A percentile compares a stretch with the other conserved stretches of the same genome.
Evolutionary conservation across 1,140 invertebrate genomes (phyloP).

Genomic region (Manduca sexta): DNA sequence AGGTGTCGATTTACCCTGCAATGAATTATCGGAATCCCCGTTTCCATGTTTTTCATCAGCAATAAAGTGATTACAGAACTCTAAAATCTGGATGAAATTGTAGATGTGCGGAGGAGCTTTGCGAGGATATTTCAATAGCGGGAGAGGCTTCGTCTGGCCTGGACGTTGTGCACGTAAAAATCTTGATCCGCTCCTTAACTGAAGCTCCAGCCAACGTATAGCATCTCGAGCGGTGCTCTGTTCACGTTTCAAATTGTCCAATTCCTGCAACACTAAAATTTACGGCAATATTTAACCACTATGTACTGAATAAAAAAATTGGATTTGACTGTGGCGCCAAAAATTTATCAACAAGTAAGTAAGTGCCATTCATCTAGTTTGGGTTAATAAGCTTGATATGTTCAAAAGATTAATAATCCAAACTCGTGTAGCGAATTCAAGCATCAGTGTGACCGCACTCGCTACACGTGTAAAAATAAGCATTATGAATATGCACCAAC

Average conservation of each 20-base stretch:
- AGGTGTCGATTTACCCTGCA: constrained; percentile 41
- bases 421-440: no score
- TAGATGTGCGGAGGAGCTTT: constrained; percentile 66
- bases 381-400: no score
- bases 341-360: no score
- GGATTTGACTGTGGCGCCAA: no score
- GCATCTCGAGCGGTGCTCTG: constrained; percentile 86
- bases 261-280: constrained; percentile 86
- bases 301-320: no score
- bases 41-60: constrained; percentile 55
- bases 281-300: no score
- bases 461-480: no score
- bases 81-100: constrained; percentile 67
- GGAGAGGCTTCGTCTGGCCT: constrained; percentile 82
- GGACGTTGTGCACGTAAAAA: constrained; percentile 87
- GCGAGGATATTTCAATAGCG: constrained; percentile 82
- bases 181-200: constrained; percentile 88
- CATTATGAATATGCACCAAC: no score
- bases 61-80: constrained; percentile 68
- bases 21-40: constrained; percentile 42
- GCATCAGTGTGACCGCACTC: no score
- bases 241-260: constrained; percentile 89
- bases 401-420: no score
- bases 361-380: no score
- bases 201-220: constrained; percentile 92